phyloP scores from a whole-genome alignment of 2,797 vertebrate species.

The Amazona ochrocephala region DNA sequence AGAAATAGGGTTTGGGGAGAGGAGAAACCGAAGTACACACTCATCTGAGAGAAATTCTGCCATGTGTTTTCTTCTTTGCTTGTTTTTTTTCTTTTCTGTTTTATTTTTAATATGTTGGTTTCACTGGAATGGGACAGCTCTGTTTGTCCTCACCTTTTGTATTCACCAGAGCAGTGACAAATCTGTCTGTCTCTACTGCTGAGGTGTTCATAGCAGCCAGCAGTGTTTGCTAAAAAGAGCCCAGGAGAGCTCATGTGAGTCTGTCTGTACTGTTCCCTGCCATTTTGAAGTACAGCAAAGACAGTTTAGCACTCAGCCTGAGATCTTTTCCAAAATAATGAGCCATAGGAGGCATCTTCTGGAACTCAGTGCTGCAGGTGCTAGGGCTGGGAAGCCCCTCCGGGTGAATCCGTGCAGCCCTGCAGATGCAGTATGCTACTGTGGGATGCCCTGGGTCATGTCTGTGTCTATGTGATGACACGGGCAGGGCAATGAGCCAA shows the following conservation, averaged over 20 bases:
- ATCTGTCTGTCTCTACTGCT: accelerated
- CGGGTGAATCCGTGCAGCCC: accelerated
- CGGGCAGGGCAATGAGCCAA: accelerated
- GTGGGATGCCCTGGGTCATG: accelerated
- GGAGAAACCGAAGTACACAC: background rate
- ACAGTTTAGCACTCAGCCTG: background rate
- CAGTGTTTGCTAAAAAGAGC: background rate
- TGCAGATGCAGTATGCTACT: background rate
- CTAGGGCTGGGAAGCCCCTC: background rate
- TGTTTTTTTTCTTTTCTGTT: background rate
- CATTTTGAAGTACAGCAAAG: background rate
- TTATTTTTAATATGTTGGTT: background rate
- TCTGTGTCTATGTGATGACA: background rate
- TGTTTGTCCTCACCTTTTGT: background rate
- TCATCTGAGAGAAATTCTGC: background rate
- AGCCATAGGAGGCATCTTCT: background rate
- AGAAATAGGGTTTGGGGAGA: background rate
- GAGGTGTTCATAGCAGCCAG: background rate
- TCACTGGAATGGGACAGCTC: background rate
- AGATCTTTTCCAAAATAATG: background rate
- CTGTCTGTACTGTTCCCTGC: accelerated
- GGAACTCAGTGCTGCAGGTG: background rate
- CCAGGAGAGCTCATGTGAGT: background rate
- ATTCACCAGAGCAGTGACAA: background rate
- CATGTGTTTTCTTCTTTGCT: background rate